These are phyloP conservation scores for Paramisgurnus dabryanus DNA, from an alignment of 2,113 vertebrate species.

Conservation along the genomic window DNA sequence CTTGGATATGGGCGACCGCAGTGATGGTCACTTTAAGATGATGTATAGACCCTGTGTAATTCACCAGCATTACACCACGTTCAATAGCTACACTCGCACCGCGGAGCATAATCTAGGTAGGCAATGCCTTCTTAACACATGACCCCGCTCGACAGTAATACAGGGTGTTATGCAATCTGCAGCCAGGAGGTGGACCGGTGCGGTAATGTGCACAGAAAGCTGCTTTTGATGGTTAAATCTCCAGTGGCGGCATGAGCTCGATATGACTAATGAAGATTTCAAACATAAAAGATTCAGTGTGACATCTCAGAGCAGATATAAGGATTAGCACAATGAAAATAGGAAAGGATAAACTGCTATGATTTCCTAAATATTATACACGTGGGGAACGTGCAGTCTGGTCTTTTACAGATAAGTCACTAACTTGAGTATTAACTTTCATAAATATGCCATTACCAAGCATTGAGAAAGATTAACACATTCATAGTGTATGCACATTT, in stretches of 20 bases:
- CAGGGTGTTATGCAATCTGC: not conserved
- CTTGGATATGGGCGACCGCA: slow-evolving; percentile 23
- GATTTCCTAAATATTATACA: too few species aligned
- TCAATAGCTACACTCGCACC: slow-evolving; percentile 20
- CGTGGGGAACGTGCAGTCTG: too few species aligned
- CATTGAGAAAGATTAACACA: too few species aligned
- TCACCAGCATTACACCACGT: not conserved
- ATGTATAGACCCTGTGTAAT: slow-evolving; percentile 29
- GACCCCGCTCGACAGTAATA: not conserved
- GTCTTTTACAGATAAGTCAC: too few species aligned
- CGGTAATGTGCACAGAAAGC: slow-evolving; percentile 1
- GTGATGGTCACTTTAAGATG: slow-evolving; percentile 3
- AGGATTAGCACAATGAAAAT: slow-evolving; percentile 15
- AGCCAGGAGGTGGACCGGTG: slow-evolving; percentile 11
- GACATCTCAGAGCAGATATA: slow-evolving; percentile 21
- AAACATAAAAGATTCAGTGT: slow-evolving; percentile 27
- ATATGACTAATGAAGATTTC: slow-evolving; percentile 31
- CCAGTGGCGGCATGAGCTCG: slow-evolving; percentile 11
- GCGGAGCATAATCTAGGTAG: slow-evolving; percentile 3
- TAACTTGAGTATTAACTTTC: too few species aligned
- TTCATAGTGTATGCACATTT: too few species aligned
- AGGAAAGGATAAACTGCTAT: not conserved
- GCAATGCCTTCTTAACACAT: not conserved
- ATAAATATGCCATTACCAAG: too few species aligned
- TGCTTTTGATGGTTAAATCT: slow-evolving; percentile 12